Evolutionary conservation across 2,797 vertebrate species (phyloP).

Genomic region (Leptatherina wallacei): DNA sequence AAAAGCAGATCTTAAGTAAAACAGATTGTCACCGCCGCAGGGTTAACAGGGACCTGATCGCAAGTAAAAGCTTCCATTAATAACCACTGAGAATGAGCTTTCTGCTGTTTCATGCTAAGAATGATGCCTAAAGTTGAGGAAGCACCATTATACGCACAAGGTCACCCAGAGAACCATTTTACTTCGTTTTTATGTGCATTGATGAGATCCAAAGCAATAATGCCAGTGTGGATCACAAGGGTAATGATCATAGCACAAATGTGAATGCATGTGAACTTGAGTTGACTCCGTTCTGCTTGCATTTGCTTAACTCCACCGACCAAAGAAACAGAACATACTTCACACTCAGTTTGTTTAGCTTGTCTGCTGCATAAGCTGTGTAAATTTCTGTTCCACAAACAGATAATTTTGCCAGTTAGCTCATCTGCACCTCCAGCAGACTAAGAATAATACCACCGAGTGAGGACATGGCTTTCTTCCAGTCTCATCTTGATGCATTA

Average conservation of each 20-base stretch:
- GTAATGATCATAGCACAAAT: constrained; percentile 62
- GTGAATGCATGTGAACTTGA: constrained; percentile 60
- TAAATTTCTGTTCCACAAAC: constrained; percentile 56
- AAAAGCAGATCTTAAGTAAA: not conserved
- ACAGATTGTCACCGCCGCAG: constrained; percentile 28
- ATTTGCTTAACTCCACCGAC: not conserved
- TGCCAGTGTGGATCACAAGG: constrained; percentile 54
- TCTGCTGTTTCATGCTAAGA: constrained; percentile 31
- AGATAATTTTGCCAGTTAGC: constrained; percentile 65
- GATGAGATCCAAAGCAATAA: constrained; percentile 65
- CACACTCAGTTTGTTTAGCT: constrained; percentile 47
- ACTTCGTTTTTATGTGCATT: constrained; percentile 63
- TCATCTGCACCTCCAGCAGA: constrained; percentile 64
- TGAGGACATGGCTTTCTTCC: constrained; percentile 61
- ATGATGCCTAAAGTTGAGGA: constrained; percentile 46
- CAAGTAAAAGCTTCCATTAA: constrained; percentile 65
- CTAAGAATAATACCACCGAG: constrained; percentile 60
- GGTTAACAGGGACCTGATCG: constrained; percentile 57
- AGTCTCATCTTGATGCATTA: constrained; percentile 64
- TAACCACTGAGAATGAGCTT: constrained; percentile 47
- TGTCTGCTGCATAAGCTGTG: constrained; percentile 34
- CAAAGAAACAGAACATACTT: constrained; percentile 14
- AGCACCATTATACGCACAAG: constrained; percentile 50
- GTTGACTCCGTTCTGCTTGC: constrained; percentile 46
- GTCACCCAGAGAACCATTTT: constrained; percentile 63